These are phyloP conservation scores for Leucopternis melanops DNA, from an alignment of 2,113 vertebrate species.

Conservation along the genomic window DNA sequence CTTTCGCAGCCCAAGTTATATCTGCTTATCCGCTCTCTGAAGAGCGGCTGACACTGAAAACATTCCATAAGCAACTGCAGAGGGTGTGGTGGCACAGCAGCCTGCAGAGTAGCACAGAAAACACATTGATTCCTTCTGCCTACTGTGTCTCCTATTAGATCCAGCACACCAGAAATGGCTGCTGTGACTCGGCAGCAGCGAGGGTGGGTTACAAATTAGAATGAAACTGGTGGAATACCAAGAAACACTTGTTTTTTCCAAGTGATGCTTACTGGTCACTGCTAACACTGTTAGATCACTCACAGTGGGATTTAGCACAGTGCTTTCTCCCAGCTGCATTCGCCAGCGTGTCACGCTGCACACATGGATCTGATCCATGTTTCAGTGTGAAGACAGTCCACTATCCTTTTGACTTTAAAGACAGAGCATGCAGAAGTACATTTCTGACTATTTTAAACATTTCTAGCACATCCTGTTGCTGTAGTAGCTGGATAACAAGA, in stretches of 20 bases:
- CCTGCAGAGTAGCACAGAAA: constrained; percentile 56
- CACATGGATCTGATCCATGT: not conserved
- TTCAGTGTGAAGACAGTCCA: not conserved
- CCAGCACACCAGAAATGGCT: not conserved
- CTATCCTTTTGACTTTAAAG: not conserved
- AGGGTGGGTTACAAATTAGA: not conserved
- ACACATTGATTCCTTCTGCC: constrained; percentile 56
- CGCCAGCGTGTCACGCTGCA: not conserved
- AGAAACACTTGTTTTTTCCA: not conserved
- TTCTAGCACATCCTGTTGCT: not conserved
- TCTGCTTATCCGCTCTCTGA: constrained; percentile 26
- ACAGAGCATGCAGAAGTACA: not conserved
- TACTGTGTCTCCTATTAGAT: not conserved
- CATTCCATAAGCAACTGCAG: constrained; percentile 54
- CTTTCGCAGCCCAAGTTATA: not conserved
- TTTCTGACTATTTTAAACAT: constrained; percentile 6
- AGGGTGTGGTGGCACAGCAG: constrained; percentile 62
- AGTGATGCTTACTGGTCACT: not conserved
- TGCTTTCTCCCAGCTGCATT: not conserved
- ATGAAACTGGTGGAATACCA: constrained; percentile 8
- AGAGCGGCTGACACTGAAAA: constrained; percentile 24
- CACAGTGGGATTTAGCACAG: not conserved
- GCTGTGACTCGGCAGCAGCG: not conserved
- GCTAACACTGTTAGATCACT: not conserved
- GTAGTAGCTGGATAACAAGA: not conserved